phyloP scores from a whole-genome alignment of 2,888 invertebrate genomes.

The Parnassius orleans region DNA sequence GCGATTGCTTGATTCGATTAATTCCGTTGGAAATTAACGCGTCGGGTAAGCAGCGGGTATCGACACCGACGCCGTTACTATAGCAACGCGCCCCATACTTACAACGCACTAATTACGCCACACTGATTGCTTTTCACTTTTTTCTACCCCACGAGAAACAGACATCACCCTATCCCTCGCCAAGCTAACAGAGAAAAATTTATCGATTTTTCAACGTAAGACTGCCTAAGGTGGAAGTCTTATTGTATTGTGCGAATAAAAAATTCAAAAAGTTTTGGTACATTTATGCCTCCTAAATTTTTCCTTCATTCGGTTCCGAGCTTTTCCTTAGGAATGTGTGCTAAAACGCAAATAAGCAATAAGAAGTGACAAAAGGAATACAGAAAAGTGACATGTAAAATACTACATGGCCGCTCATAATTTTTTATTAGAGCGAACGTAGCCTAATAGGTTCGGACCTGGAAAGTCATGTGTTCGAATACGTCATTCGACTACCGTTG shows the following conservation, averaged over 20 bases:
- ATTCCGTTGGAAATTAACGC: conserved; percentile 77
- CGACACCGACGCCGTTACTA: conserved; percentile 69
- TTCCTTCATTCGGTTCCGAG: not conserved
- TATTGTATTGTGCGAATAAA: conserved; percentile 1
- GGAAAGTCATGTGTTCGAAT: too few relatives aligned
- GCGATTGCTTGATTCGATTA: conserved; percentile 73
- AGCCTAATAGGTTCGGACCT: too few relatives aligned
- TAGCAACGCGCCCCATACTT: conserved; percentile 78
- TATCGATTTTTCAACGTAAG: conserved; percentile 44
- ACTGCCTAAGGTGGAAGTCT: too few relatives aligned
- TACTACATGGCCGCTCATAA: too few relatives aligned
- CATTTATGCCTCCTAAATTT: not conserved
- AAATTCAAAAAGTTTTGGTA: too few relatives aligned
- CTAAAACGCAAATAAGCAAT: too few relatives aligned
- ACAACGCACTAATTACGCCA: conserved; percentile 80
- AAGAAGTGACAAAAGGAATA: too few relatives aligned
- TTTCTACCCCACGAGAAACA: conserved; percentile 76
- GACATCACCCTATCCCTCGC: conserved; percentile 67
- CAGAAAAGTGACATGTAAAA: too few relatives aligned
- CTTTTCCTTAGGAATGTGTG: too few relatives aligned
- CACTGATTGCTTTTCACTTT: conserved; percentile 81
- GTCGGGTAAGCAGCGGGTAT: conserved; percentile 72
- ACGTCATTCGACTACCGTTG: too few relatives aligned
- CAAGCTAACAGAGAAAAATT: conserved; percentile 33
- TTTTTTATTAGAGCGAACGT: too few relatives aligned